Percentiles rank a stretch among this genome's conserved stretches.
Evolutionary conservation across 2,113 vertebrate species (phyloP).

Genomic region (Petromus typicus): DNA sequence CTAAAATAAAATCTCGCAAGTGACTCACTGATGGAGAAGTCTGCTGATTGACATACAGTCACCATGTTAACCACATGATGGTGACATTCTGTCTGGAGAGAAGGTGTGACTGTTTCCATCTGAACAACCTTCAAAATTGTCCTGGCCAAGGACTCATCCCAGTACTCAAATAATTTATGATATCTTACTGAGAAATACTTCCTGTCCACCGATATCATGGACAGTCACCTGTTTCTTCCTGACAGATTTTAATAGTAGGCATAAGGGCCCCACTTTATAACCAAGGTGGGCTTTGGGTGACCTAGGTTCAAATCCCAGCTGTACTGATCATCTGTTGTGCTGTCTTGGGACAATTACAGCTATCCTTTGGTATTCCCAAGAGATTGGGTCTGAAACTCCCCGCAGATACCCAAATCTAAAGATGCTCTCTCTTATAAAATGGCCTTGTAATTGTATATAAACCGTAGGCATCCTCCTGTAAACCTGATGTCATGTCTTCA

Average conservation of each 20-base stretch:
- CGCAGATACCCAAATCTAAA: neutral
- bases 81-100: slow-evolving; percentile 54
- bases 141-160: neutral
- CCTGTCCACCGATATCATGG: neutral
- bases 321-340: neutral
- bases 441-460: neutral
- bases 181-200: neutral
- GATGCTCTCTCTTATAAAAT: neutral
- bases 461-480: neutral
- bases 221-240: neutral
- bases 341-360: neutral
- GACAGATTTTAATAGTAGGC: too few species aligned
- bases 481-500: neutral
- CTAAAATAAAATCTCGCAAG: neutral
- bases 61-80: neutral
- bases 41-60: neutral
- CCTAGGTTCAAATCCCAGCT: neutral
- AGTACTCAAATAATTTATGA: neutral
- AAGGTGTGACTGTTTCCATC: slow-evolving; percentile 12
- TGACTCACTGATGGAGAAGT: slow-evolving; percentile 3
- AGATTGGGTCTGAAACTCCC: neutral
- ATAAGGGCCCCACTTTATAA: fast-evolving
- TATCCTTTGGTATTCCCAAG: neutral
- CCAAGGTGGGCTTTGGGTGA: neutral
- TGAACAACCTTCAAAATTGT: neutral